phyloP scores from a whole-genome alignment of 2,113 vertebrate genomes.

The Stegastes partitus region DNA sequence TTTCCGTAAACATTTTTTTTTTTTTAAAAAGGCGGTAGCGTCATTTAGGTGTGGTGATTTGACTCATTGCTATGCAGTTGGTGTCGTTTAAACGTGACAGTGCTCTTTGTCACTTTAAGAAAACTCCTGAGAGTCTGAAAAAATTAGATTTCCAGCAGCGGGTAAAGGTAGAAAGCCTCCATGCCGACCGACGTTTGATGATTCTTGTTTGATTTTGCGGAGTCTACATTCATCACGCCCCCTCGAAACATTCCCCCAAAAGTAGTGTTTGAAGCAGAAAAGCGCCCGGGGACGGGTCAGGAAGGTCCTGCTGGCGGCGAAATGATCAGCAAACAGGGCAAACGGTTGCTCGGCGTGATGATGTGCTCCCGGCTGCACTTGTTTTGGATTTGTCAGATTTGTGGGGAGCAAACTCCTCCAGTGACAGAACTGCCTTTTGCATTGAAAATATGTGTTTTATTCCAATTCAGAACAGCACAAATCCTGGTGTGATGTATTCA shows the following conservation, averaged over 20 bases:
- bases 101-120: slow-evolving; percentile 5
- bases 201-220: slow-evolving; percentile 38
- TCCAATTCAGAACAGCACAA: not conserved
- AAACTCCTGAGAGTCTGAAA: slow-evolving; percentile 36
- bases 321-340: slow-evolving; percentile 16
- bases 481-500: too few relatives aligned
- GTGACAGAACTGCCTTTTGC: not conserved
- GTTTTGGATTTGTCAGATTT: slow-evolving; percentile 21
- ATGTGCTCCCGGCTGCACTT: not conserved
- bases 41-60: not conserved
- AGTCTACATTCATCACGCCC: slow-evolving; percentile 43
- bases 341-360: slow-evolving; percentile 30
- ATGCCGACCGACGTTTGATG: slow-evolving; percentile 21
- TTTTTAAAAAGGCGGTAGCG: slow-evolving; percentile 9
- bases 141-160: slow-evolving; percentile 25
- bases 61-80: not conserved
- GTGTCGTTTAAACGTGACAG: slow-evolving; percentile 26
- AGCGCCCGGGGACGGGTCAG: slow-evolving; percentile 34
- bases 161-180: slow-evolving; percentile 9
- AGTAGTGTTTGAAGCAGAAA: slow-evolving; percentile 43
- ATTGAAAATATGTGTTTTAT: not conserved
- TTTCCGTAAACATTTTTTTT: not conserved
- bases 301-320: slow-evolving; percentile 26
- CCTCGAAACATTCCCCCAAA: slow-evolving; percentile 33
- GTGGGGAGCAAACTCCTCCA: not conserved